phyloP scores from a whole-genome alignment of 2,888 invertebrate genomes.

The Caenorhabditis afra region DNA sequence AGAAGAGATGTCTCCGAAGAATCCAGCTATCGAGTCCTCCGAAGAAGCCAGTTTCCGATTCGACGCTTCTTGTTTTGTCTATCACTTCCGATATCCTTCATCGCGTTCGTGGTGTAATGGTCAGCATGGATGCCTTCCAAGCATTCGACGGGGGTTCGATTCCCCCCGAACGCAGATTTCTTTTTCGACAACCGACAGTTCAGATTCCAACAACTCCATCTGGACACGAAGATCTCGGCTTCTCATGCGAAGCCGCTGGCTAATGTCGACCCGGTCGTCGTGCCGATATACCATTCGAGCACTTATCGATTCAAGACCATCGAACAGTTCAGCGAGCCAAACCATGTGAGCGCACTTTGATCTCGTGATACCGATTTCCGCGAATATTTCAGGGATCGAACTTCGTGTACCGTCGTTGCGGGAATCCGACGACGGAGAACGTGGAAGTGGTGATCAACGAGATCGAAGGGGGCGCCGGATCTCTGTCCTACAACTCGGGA shows the following conservation, averaged over 20 bases:
- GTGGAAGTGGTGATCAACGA: slow-evolving; percentile 68
- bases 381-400: slow-evolving; percentile 58
- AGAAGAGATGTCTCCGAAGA: not conserved
- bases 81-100: not conserved
- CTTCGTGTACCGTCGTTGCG: slow-evolving; percentile 66
- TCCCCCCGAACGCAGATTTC: slow-evolving; percentile 69
- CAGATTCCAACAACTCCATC: slow-evolving; percentile 43
- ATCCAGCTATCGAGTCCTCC: not conserved
- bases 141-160: slow-evolving; percentile 75
- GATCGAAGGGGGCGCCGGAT: slow-evolving; percentile 68
- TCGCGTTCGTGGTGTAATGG: slow-evolving; percentile 74
- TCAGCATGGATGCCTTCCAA: slow-evolving; percentile 76
- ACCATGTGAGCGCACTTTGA: slow-evolving; percentile 61
- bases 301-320: slow-evolving; percentile 64
- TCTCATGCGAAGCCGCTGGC: slow-evolving; percentile 58
- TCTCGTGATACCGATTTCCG: not conserved
- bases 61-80: not conserved
- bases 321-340: slow-evolving; percentile 55
- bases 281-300: slow-evolving; percentile 68
- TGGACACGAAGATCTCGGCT: slow-evolving; percentile 54
- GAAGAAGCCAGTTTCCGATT: not conserved
- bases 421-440: slow-evolving; percentile 71
- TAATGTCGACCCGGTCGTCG: slow-evolving; percentile 66
- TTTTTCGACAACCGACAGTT: too few relatives aligned
- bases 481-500: slow-evolving; percentile 68